Percentiles rank a stretch among this genome's conserved stretches.
Evolutionary conservation across 2,797 vertebrate species (phyloP).

Genomic region (Esox lucius): DNA sequence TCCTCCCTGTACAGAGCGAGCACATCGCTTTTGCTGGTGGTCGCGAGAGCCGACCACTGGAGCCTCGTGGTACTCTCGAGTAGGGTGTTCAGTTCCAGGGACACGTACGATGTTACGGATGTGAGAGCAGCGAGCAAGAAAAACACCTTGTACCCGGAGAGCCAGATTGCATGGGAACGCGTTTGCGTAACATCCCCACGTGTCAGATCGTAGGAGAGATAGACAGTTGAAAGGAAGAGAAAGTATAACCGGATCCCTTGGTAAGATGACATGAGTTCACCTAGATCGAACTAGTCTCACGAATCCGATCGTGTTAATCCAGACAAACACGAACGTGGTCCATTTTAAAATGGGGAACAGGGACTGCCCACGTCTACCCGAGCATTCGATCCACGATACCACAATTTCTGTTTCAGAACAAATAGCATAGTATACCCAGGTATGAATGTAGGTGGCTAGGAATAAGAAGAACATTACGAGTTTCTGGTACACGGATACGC

Average conservation of each 20-base stretch:
- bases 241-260: neutral
- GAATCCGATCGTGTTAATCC: neutral
- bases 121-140: neutral
- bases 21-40: no score
- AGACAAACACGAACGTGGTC: neutral
- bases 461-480: neutral
- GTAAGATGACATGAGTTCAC: neutral
- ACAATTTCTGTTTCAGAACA: neutral
- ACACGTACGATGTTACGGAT: no score
- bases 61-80: no score
- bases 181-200: neutral
- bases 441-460: slow-evolving; percentile 1
- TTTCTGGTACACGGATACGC: neutral
- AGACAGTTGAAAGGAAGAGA: neutral
- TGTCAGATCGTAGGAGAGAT: neutral
- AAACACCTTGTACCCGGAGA: neutral
- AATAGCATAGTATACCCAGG: neutral
- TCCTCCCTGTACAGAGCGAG: no score
- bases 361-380: neutral
- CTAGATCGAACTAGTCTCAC: neutral
- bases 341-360: neutral
- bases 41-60: no score
- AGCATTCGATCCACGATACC: neutral
- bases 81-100: no score
- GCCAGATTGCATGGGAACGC: neutral